These are phyloP conservation scores for Brenthis hecate DNA, from an alignment of 2,888 invertebrate genomes.

Conservation along the genomic window DNA sequence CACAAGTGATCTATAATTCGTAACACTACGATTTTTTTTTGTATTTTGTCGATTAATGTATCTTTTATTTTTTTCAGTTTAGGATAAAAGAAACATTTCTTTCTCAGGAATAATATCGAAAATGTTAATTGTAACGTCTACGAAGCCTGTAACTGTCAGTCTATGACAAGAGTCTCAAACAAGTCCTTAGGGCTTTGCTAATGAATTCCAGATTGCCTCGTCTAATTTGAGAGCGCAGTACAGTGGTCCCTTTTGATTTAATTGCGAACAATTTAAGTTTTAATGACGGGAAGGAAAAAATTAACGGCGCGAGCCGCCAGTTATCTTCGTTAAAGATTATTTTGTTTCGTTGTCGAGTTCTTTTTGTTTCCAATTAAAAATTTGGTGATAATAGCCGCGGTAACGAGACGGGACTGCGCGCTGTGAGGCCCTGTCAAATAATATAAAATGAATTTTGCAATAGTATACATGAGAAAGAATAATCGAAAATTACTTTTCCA, in stretches of 20 bases:
- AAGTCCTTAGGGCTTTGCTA: not conserved
- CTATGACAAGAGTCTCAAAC: not conserved
- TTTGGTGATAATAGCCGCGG: conserved; percentile 12
- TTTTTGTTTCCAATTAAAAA: conserved; percentile 15
- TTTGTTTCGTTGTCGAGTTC: conserved; percentile 7
- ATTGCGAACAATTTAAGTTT: conserved; percentile 32
- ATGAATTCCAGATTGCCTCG: conserved; percentile 10
- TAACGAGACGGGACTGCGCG: not conserved
- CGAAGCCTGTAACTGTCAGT: not conserved
- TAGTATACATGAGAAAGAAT: no score
- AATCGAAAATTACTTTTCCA: no score
- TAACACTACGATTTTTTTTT: no score
- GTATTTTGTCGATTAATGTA: no score
- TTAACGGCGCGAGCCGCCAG: conserved; percentile 8
- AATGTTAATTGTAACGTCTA: not conserved
- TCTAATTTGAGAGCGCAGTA: conserved; percentile 1
- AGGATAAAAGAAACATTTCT: no score
- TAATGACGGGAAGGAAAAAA: conserved; percentile 32
- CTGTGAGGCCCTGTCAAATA: not conserved
- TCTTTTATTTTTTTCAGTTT: no score
- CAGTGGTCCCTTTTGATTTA: conserved; percentile 17
- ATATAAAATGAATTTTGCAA: no score
- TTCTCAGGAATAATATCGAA: no score
- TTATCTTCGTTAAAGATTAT: conserved; percentile 30
- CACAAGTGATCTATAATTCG: no score